Conservation (phyloP, 2,888 invertebrate species). For the Pomacea canaliculata region DNA sequence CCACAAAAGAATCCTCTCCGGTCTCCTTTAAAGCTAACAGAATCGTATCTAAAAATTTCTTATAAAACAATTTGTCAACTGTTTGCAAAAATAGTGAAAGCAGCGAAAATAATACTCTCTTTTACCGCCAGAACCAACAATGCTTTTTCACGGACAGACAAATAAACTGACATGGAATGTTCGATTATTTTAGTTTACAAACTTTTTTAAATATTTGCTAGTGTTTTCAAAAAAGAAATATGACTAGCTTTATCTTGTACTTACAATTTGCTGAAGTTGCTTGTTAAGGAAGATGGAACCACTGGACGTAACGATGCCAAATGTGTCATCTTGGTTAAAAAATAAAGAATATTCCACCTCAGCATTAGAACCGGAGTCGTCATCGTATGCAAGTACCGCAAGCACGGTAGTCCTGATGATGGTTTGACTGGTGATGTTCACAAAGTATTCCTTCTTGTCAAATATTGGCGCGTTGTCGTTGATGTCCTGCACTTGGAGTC, state of each 20-base stretch:
- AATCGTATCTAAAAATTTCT: too few relatives aligned
- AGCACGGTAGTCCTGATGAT: not conserved
- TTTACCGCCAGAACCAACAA: too few relatives aligned
- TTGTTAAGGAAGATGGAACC: conserved; percentile 7
- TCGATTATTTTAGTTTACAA: too few relatives aligned
- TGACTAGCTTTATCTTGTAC: not conserved
- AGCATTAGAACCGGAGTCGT: conserved; percentile 31
- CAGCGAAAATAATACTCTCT: too few relatives aligned
- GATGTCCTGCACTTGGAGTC: conserved; percentile 28
- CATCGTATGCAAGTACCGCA: conserved; percentile 23
- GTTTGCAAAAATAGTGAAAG: too few relatives aligned
- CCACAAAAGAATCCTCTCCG: too few relatives aligned
- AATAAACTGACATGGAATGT: too few relatives aligned
- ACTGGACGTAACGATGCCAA: conserved; percentile 5
- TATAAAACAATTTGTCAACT: too few relatives aligned
- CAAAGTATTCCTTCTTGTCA: not conserved
- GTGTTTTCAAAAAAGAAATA: too few relatives aligned
- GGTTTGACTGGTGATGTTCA: conserved; percentile 9
- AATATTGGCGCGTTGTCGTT: conserved; percentile 32
- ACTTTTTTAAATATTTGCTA: too few relatives aligned
- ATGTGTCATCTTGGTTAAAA: not conserved
- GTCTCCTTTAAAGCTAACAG: too few relatives aligned
- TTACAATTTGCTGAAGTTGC: not conserved
- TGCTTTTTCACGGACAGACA: too few relatives aligned
- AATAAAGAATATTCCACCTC: conserved; percentile 26